phyloP scores from a whole-genome alignment of 1,140 invertebrate species.

The Cyphomyrmex costatus region DNA sequence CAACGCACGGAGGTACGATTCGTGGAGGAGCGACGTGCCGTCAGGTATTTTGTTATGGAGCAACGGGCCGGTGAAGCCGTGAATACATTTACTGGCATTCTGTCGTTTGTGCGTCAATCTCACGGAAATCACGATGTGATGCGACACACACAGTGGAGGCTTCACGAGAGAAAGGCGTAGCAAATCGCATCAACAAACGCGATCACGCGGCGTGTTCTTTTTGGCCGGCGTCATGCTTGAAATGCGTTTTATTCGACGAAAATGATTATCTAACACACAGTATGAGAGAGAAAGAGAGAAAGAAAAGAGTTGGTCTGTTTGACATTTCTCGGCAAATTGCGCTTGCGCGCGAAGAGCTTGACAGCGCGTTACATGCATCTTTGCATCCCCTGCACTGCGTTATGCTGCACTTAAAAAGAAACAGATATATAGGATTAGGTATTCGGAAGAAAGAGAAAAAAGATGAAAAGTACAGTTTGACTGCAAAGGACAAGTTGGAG shows the following conservation, averaged over 20 bases:
- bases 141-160: not conserved
- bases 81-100: conserved; percentile 20
- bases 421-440: not conserved
- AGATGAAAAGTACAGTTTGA: not conserved
- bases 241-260: not conserved
- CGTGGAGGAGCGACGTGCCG: not conserved
- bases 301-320: not conserved
- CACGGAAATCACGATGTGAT: not conserved
- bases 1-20: conserved; percentile 1
- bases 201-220: not conserved
- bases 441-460: not conserved
- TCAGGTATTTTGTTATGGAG: not conserved
- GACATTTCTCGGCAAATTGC: not conserved
- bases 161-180: not conserved
- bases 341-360: conserved; percentile 10
- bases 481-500: not conserved
- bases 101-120: not conserved
- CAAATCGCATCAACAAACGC: not conserved
- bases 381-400: not conserved
- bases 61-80: too few relatives aligned
- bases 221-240: conserved; percentile 18
- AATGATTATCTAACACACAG: not conserved
- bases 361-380: not conserved
- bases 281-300: not conserved
- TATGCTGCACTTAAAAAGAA: not conserved